These are phyloP conservation scores for Volucella bombylans DNA, from an alignment of 2,888 invertebrate genomes.

Conservation along the genomic window DNA sequence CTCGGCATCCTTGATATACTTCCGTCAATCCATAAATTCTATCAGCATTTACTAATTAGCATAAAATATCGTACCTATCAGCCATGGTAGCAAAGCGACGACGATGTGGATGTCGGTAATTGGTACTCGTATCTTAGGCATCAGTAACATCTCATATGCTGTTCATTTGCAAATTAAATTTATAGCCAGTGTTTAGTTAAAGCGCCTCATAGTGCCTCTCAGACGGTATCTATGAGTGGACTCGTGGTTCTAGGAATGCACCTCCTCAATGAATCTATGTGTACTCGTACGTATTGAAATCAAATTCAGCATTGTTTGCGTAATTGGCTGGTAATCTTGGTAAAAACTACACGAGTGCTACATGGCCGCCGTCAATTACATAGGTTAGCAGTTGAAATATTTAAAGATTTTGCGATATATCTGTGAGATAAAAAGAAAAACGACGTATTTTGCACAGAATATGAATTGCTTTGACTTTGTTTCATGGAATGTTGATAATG, in stretches of 20 bases:
- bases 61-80: slow-evolving; percentile 38
- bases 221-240: slow-evolving; percentile 36
- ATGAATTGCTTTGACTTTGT: slow-evolving; percentile 17
- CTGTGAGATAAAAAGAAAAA: slow-evolving; percentile 30
- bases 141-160: slow-evolving; percentile 45
- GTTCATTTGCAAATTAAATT: slow-evolving; percentile 71
- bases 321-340: slow-evolving; percentile 60
- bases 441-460: slow-evolving; percentile 24
- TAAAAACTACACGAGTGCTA: slow-evolving; percentile 12
- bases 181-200: slow-evolving; percentile 40
- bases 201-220: slow-evolving; percentile 17
- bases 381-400: slow-evolving; percentile 23
- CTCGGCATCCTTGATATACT: slow-evolving; percentile 70
- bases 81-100: slow-evolving; percentile 38
- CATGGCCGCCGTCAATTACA: not conserved
- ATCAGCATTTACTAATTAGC: slow-evolving; percentile 61
- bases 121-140: slow-evolving; percentile 60
- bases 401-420: slow-evolving; percentile 28
- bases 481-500: slow-evolving; percentile 12
- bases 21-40: slow-evolving; percentile 71
- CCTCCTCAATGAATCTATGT: slow-evolving; percentile 44
- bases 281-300: slow-evolving; percentile 34
- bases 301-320: slow-evolving; percentile 57
- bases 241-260: slow-evolving; percentile 35
- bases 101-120: slow-evolving; percentile 58